Base-by-base conservation (phyloP, 1,140 invertebrate genomes). In the Phthorimaea operculella region DNA sequence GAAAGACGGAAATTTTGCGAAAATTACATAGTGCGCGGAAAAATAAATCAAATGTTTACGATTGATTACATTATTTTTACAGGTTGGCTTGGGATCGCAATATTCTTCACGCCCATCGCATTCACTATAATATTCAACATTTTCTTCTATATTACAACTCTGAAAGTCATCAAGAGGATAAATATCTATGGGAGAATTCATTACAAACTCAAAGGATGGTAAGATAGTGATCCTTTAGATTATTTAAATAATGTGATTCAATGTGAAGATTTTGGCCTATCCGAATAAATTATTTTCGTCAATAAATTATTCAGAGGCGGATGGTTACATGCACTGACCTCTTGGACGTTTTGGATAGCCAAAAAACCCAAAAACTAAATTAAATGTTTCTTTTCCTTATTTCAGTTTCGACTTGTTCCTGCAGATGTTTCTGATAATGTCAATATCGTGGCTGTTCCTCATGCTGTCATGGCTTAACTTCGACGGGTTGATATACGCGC, bases 171-270 rank as follows among this genome's bases (percentile, higher is more conserved):
- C 34, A 92, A 91, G 64, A 86, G 90, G 59, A 91, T 93, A 87
- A 91, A 90, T 65, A 92, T 92, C 7, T 94, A 94, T 77, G 93
- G 93, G 9, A 87, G 92, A 63, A 94, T 95, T 67, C 93, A 94
- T 64, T 92, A 94, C 66, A 94, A 94, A 80, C 87, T 94, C 55
- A 92, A 93, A 76, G 92, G 93, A 72, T 91, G 90, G 91, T 93
- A 79, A 79, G 79, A 42, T 4, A 28, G 6, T 28, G n/a, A n/a
- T n/a, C n/a, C n/a, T n/a, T n/a, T n/a, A n/a, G n/a, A n/a, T n/a
- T n/a, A n/a, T n/a, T n/a, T n/a, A n/a, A n/a, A n/a, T n/a, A n/a
- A n/a, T n/a, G n/a, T n/a, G n/a, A n/a, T n/a, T n/a, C n/a, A n/a
- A n/a, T n/a, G n/a, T n/a, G n/a, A n/a, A n/a, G n/a, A n/a, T n/a